Conservation (phyloP, 2,888 invertebrate genomes). For the Phorcus lineatus region DNA sequence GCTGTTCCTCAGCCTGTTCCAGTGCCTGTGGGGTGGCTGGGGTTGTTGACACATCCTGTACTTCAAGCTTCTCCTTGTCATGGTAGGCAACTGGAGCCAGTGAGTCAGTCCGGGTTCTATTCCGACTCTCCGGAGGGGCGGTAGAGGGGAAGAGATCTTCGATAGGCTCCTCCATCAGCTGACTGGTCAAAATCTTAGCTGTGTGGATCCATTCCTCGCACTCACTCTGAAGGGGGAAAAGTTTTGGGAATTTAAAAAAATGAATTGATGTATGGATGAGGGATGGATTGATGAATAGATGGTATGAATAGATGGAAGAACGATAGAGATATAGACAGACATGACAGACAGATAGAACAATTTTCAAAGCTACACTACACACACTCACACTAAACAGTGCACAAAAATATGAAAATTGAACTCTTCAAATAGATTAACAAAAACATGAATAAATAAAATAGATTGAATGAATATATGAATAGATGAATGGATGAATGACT, state of each 20-base stretch:
- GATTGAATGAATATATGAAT: background rate
- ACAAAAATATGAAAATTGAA: too few relatives aligned
- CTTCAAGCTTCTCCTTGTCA: slow-evolving; percentile 43
- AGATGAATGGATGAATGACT: background rate
- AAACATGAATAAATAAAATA: too few relatives aligned
- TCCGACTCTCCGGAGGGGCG: slow-evolving; percentile 16
- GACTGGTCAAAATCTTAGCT: slow-evolving; percentile 68
- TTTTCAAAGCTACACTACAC: too few relatives aligned
- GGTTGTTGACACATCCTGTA: too few relatives aligned
- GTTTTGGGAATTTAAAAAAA: too few relatives aligned
- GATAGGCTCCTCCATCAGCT: slow-evolving; percentile 63
- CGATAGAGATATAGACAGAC: too few relatives aligned
- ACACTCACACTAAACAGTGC: too few relatives aligned
- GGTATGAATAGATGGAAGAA: too few relatives aligned
- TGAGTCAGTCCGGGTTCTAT: background rate
- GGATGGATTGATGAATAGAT: background rate
- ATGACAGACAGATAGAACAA: too few relatives aligned
- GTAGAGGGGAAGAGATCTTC: slow-evolving; percentile 56
- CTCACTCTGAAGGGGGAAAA: slow-evolving; percentile 55
- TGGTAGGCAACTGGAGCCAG: slow-evolving; percentile 27
- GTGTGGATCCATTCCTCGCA: slow-evolving; percentile 72
- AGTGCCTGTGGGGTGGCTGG: background rate
- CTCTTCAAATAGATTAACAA: too few relatives aligned
- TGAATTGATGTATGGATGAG: background rate
- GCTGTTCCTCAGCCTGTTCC: background rate